phyloP scores from a whole-genome alignment of 2,113 vertebrate species.

The Meriones unguiculatus region DNA sequence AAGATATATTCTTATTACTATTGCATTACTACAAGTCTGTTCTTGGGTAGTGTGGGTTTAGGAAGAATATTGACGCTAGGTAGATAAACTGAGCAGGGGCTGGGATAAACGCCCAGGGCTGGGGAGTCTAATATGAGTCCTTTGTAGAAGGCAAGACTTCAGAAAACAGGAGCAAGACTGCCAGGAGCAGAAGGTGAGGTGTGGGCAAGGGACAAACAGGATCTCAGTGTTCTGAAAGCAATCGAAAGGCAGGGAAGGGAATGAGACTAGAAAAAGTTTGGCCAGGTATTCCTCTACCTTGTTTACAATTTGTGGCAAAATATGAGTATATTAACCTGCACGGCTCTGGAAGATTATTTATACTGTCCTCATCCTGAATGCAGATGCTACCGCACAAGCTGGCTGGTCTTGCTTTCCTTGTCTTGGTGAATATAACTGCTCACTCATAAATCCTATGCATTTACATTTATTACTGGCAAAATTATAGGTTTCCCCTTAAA shows the following conservation, averaged over 20 bases:
- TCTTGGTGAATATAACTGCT: conserved; percentile 5
- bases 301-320: background rate
- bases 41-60: background rate
- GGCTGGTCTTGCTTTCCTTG: background rate
- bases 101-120: background rate
- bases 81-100: background rate
- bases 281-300: background rate
- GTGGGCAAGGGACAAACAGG: background rate
- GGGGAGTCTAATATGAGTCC: background rate
- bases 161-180: background rate
- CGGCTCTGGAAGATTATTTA: background rate
- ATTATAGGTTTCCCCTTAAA: background rate
- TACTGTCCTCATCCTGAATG: background rate
- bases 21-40: background rate
- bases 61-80: background rate
- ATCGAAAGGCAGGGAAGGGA: background rate
- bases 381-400: background rate
- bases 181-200: background rate
- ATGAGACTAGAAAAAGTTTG: background rate
- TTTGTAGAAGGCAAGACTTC: background rate
- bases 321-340: background rate
- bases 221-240: background rate
- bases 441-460: conserved; percentile 3
- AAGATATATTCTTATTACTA: background rate
- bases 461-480: conserved; percentile 36